Conservation (phyloP, 2,888 invertebrate species). For the Aricia artaxerxes region DNA sequence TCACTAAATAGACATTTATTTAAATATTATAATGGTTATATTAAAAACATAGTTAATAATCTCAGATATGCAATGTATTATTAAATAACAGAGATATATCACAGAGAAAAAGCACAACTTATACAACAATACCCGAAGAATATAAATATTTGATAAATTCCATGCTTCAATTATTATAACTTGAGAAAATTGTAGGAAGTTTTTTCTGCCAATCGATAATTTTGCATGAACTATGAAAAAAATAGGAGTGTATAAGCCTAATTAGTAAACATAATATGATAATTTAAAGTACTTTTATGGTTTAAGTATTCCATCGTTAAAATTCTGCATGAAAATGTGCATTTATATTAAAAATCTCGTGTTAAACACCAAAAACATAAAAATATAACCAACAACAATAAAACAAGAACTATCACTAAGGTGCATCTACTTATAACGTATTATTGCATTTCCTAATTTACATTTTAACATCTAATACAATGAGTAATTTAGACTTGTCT, state of each 20-base stretch:
- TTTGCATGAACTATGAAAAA: not conserved
- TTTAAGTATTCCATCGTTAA: not conserved
- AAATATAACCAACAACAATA: conserved; percentile 15
- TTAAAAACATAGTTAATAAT: not conserved
- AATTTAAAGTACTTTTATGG: not conserved
- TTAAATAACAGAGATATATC: conserved; percentile 4
- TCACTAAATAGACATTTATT: not conserved
- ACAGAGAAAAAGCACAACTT: conserved; percentile 10
- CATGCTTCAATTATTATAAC: not conserved
- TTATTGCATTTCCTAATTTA: conserved; percentile 73
- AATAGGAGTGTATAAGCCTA: too few relatives aligned
- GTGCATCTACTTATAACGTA: conserved; percentile 77
- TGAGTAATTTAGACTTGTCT: conserved; percentile 48
- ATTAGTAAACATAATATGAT: not conserved
- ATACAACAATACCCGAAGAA: not conserved
- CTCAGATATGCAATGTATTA: not conserved
- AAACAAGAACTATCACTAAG: conserved; percentile 52
- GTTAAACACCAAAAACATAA: conserved; percentile 1
- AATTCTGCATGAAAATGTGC: not conserved
- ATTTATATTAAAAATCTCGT: not conserved
- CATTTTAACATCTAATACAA: conserved; percentile 57
- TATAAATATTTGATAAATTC: not conserved
- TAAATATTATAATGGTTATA: not conserved
- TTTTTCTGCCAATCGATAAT: not conserved
- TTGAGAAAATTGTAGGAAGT: not conserved